These are phyloP conservation scores for Trochalopteron elliotii DNA, from an alignment of 2,113 vertebrate species.

Conservation along the genomic window DNA sequence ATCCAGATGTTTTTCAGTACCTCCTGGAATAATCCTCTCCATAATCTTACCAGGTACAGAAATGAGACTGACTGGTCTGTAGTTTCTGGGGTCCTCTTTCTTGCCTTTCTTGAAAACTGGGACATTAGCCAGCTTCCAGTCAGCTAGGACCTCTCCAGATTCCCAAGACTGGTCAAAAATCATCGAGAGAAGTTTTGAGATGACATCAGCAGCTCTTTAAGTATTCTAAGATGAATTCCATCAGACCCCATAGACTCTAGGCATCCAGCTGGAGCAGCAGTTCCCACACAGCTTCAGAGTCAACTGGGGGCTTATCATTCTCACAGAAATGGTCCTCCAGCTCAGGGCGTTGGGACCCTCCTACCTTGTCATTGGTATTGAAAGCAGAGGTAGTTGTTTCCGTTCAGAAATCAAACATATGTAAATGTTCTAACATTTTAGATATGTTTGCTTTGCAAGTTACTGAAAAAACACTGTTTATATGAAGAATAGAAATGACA, in stretches of 20 bases:
- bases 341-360: neutral
- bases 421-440: neutral
- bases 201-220: neutral
- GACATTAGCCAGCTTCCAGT: neutral
- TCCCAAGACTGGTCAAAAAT: neutral
- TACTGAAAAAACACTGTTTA: neutral
- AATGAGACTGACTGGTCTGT: neutral
- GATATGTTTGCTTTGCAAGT: neutral
- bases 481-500: neutral
- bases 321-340: neutral
- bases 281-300: neutral
- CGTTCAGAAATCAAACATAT: neutral
- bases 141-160: neutral
- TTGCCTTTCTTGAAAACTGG: neutral
- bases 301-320: neutral
- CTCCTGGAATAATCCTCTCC: neutral
- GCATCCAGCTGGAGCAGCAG: neutral
- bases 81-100: neutral
- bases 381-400: neutral
- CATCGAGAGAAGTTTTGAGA: accelerated
- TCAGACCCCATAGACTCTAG: neutral
- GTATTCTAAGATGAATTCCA: neutral
- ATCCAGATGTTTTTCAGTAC: neutral
- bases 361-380: neutral
- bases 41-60: neutral